Percentiles rank a stretch among this genome's conserved stretches.
Evolutionary conservation across 2,113 vertebrate species (phyloP).

Genomic region (Sinocyclocheilus maitianheensis): DNA sequence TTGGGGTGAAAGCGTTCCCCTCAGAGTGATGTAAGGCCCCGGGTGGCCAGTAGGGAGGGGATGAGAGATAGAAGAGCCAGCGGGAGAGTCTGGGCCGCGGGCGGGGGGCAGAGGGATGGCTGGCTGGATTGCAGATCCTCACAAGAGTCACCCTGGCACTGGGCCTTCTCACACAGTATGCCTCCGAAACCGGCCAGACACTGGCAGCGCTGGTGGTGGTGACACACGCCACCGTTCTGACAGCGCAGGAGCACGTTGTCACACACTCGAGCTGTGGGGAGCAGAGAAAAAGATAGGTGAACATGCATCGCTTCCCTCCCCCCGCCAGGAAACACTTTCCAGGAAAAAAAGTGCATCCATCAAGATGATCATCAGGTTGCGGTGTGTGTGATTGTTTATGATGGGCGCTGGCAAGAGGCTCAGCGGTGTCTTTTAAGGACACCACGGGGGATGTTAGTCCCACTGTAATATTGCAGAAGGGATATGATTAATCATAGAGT

Average conservation of each 20-base stretch:
- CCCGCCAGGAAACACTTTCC: slow-evolving; percentile 33
- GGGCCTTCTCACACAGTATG: slow-evolving; percentile 86
- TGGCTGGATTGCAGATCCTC: slow-evolving; percentile 73
- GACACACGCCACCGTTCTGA: slow-evolving; percentile 94
- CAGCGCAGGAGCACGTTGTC: slow-evolving; percentile 93
- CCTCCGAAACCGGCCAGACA: slow-evolving; percentile 88
- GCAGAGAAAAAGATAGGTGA: slow-evolving; percentile 60
- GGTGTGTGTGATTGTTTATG: slow-evolving; percentile 47
- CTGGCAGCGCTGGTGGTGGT: slow-evolving; percentile 88
- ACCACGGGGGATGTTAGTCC: slow-evolving; percentile 47
- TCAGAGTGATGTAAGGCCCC: slow-evolving; percentile 43
- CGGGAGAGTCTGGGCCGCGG: slow-evolving; percentile 54
- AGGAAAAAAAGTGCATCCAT: slow-evolving; percentile 11
- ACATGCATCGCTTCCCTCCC: slow-evolving; percentile 60
- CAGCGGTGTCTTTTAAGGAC: slow-evolving; percentile 55
- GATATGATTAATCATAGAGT: slow-evolving; percentile 60
- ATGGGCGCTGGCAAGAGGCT: slow-evolving; percentile 52
- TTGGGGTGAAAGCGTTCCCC: slow-evolving; percentile 6
- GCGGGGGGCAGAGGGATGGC: slow-evolving; percentile 44
- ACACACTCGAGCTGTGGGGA: slow-evolving; percentile 88
- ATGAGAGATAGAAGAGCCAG: slow-evolving; percentile 60
- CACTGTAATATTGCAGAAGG: slow-evolving; percentile 53
- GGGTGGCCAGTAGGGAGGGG: slow-evolving; percentile 64
- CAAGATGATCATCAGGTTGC: slow-evolving; percentile 31
- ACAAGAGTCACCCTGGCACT: slow-evolving; percentile 84